Evolutionary conservation across 1,140 invertebrate species (phyloP).

Genomic region (Drosophila guanche): DNA sequence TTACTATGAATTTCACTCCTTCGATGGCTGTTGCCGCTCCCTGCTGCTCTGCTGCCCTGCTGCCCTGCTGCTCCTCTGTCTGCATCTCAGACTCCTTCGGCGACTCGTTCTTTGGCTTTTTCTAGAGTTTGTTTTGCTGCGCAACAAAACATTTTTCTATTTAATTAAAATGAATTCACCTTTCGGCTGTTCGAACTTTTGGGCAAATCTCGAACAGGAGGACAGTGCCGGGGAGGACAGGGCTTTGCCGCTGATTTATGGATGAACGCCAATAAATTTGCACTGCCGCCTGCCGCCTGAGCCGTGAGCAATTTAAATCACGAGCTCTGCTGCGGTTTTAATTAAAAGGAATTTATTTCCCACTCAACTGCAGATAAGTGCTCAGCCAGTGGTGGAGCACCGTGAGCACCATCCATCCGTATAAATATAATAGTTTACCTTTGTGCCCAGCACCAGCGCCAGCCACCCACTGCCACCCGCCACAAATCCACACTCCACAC

Average conservation of each 20-base stretch:
- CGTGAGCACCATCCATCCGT: slow-evolving; percentile 31
- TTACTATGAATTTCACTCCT: slow-evolving; percentile 57
- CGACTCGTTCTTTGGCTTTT: neutral
- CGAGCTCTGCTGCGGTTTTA: slow-evolving; percentile 77
- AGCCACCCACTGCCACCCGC: neutral
- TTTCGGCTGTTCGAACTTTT: slow-evolving; percentile 39
- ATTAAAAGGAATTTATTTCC: slow-evolving; percentile 81
- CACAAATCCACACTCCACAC: neutral
- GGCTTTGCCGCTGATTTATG: slow-evolving; percentile 63
- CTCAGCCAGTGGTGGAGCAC: slow-evolving; percentile 46
- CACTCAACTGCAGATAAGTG: slow-evolving; percentile 79
- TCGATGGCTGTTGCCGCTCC: slow-evolving; percentile 20
- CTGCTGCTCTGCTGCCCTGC: too few species aligned
- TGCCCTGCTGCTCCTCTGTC: too few species aligned
- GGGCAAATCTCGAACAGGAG: neutral
- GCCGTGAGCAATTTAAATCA: slow-evolving; percentile 74
- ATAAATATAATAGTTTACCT: slow-evolving; percentile 57
- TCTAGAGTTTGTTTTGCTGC: slow-evolving; percentile 53
- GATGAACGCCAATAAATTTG: slow-evolving; percentile 75
- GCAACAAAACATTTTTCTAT: slow-evolving; percentile 79
- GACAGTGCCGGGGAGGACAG: too few species aligned
- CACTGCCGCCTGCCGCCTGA: slow-evolving; percentile 36
- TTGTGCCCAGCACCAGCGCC: slow-evolving; percentile 14
- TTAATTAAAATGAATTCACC: slow-evolving; percentile 81
- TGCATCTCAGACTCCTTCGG: too few species aligned